Percentiles rank a stretch among this genome's conserved stretches.
phyloP scores from a whole-genome alignment of 1,140 invertebrate species.

The Drosophila athabasca region DNA sequence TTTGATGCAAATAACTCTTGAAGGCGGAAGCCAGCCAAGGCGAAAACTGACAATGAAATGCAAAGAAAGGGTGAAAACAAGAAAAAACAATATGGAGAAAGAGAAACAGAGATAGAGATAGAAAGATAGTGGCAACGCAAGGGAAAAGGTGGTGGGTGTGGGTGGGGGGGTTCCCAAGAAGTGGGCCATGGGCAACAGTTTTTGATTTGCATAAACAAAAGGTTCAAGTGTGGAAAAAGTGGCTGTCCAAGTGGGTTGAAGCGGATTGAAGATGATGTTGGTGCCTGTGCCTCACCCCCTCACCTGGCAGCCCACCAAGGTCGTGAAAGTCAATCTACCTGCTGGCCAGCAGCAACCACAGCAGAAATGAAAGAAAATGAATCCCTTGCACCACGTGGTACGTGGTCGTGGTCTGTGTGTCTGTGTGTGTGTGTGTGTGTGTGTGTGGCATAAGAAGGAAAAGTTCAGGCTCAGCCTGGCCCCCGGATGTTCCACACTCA shows the following conservation, averaged over 20 bases:
- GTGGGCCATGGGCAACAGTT: constrained; percentile 78
- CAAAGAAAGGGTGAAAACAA: constrained; percentile 37
- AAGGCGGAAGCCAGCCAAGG: constrained; percentile 69
- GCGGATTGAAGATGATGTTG: constrained; percentile 66
- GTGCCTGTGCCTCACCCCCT: no score
- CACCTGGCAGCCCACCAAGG: constrained; percentile 7
- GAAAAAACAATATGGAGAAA: constrained; percentile 33
- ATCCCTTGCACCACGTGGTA: constrained; percentile 47
- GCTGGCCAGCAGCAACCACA: constrained; percentile 4
- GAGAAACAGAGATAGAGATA: constrained; percentile 11
- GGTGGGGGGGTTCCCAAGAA: constrained; percentile 7
- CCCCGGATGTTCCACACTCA: constrained; percentile 76
- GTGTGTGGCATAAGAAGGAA: constrained; percentile 2
- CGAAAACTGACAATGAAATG: constrained; percentile 44
- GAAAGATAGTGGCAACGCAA: background rate
- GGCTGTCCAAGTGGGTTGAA: constrained; percentile 61
- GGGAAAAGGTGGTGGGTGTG: background rate
- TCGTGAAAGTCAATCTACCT: constrained; percentile 21
- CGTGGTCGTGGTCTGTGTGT: no score
- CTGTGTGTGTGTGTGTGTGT: no score
- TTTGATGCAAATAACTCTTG: constrained; percentile 51
- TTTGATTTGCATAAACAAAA: constrained; percentile 80
- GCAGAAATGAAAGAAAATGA: constrained; percentile 54
- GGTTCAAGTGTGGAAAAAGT: constrained; percentile 77
- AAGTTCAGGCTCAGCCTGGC: constrained; percentile 3